These are phyloP conservation scores for Bicyclus anynana DNA, from an alignment of 1,140 invertebrate species.

Conservation along the genomic window DNA sequence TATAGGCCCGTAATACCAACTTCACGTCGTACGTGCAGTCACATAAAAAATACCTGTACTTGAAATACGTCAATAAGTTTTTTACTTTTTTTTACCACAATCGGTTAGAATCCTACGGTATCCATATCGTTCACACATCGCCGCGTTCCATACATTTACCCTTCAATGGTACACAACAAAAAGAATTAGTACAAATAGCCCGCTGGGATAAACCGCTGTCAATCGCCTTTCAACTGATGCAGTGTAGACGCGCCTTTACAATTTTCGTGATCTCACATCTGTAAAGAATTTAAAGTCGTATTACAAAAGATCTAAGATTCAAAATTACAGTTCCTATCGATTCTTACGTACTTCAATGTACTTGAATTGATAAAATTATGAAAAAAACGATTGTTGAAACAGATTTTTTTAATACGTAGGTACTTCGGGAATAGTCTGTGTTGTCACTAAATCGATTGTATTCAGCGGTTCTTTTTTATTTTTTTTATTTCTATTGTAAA, in stretches of 20 bases:
- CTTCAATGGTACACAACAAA: slow-evolving; percentile 42
- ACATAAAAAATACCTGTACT: not conserved
- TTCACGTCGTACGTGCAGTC: too few relatives aligned
- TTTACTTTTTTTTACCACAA: slow-evolving; percentile 3
- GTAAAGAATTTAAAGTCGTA: slow-evolving; percentile 7
- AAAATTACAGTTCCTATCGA: not conserved
- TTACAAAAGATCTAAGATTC: not conserved
- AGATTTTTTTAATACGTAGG: not conserved
- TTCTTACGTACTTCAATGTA: slow-evolving; percentile 4
- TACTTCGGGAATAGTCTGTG: not conserved
- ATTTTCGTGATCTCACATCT: not conserved
- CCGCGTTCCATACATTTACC: slow-evolving; percentile 33
- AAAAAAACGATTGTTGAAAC: not conserved
- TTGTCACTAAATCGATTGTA: slow-evolving; percentile 16
- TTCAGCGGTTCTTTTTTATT: not conserved
- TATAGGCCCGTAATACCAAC: too few relatives aligned
- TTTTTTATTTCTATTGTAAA: slow-evolving; percentile 15
- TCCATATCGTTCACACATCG: slow-evolving; percentile 41
- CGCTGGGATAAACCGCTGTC: slow-evolving; percentile 41
- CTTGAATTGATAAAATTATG: slow-evolving; percentile 1
- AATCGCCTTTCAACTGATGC: slow-evolving; percentile 30
- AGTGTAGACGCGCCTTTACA: slow-evolving; percentile 19
- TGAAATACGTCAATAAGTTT: not conserved
- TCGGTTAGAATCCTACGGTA: slow-evolving; percentile 16
- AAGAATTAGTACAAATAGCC: slow-evolving; percentile 30